Percentiles rank a stretch among this genome's conserved stretches.
phyloP scores from a whole-genome alignment of 2,113 vertebrate species.

The Ptychochromis oligacanthus region DNA sequence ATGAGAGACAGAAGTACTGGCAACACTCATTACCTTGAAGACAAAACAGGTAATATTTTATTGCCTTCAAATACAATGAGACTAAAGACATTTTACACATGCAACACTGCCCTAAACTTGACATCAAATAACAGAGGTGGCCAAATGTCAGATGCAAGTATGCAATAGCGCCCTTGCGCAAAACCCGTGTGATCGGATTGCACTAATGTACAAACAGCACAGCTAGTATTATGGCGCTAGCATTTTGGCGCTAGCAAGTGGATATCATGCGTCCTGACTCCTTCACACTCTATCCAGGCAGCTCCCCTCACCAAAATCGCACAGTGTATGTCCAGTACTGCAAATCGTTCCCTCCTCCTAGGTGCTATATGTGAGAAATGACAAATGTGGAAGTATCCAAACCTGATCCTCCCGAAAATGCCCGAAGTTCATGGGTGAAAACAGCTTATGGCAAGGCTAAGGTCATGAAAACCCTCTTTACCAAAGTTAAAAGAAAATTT shows the following conservation, averaged over 20 bases:
- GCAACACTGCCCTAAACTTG: background rate
- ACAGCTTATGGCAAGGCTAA: background rate
- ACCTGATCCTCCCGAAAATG: background rate
- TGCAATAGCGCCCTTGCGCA: rapidly evolving
- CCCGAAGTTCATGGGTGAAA: background rate
- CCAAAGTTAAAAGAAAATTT: background rate
- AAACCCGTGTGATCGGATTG: background rate
- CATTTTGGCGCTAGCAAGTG: background rate
- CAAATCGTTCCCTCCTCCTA: background rate
- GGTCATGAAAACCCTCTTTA: background rate
- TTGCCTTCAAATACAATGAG: background rate
- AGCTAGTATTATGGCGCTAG: background rate
- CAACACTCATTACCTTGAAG: background rate
- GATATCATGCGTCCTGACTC: background rate
- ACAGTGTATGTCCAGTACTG: rapidly evolving
- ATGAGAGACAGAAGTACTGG: background rate
- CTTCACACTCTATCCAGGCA: rapidly evolving
- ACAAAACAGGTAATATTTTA: background rate
- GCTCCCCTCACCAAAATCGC: background rate
- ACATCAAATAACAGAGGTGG: background rate
- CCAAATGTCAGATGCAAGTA: background rate
- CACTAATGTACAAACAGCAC: background rate
- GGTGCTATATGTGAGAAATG: background rate
- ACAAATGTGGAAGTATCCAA: background rate
- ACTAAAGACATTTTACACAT: background rate